Evolutionary conservation across 2,113 vertebrate species (phyloP), one percentile per base, ranked within the genome.

Genomic region (Notarius lentiginosus): DNA sequence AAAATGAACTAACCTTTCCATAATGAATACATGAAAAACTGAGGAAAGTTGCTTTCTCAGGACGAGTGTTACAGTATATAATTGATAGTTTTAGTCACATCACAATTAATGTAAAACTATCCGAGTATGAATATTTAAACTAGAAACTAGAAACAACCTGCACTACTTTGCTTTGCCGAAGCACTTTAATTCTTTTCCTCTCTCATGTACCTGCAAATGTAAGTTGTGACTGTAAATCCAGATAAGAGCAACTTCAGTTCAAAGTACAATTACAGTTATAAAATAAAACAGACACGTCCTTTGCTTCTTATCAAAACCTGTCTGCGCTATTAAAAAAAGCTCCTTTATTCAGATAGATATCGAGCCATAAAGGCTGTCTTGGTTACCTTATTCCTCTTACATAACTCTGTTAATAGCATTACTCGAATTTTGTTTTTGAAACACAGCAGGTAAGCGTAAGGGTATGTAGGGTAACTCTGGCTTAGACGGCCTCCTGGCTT

Each of bases 201-300:
- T 18, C 68, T 65, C 34, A 41, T 24, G 41, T 27, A 82, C 18
- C 58, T 61, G 55, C 20, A 34, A 56, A 41, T 30, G 34, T 27
- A 82, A 11, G 34, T 30, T 34, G 60, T 79, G 49, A 63, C 81
- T 65, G 60, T 65, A 70, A 66, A 70, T 86, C 30, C 34, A 61
- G 85, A 81, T 86, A 72, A 72, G 66, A 30, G 66, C 76, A 72
- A 27, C 73, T 58, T 82, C 79, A 86, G 77, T 81, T 17, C 85
- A 86, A 86, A 86, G 85, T 82, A 82, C 79, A 81, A 72, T 41
- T 60, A 82, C 65, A 81, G 85, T 17, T 66, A 73, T 72, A 86
- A 86, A 66, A 70, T 55, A 79, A 79, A n/a, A 20, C 58, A 66
- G n/a, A 63, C 22, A 27, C 22, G 49, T 68, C 68, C n/a, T 79